Conservation (phyloP, 2,113 vertebrate genomes). For the Rhipidura dahli region DNA sequence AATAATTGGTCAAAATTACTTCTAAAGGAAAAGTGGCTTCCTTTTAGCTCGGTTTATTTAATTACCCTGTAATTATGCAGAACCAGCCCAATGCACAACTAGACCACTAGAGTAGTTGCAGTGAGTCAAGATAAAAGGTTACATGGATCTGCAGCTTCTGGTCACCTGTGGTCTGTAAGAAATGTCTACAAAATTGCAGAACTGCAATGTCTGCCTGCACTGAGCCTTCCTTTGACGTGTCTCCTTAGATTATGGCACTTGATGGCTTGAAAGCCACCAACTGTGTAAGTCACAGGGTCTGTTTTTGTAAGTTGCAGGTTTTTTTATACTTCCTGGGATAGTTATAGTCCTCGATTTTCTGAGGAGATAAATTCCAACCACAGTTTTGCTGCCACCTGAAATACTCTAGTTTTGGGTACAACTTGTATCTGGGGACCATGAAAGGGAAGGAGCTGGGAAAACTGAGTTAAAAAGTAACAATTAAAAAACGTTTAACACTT, state of each 20-base stretch:
- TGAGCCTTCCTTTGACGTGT: background rate
- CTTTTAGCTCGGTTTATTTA: background rate
- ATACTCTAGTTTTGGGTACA: background rate
- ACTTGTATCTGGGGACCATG: background rate
- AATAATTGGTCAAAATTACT: background rate
- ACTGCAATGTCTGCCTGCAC: background rate
- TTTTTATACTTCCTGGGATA: background rate
- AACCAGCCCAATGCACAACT: background rate
- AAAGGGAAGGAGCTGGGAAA: background rate
- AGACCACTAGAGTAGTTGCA: background rate
- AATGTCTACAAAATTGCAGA: accelerated
- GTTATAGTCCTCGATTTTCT: background rate
- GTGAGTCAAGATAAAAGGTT: background rate
- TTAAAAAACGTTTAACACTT: background rate
- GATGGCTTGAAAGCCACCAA: background rate
- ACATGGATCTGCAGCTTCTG: background rate
- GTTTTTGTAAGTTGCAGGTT: background rate
- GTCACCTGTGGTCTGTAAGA: background rate
- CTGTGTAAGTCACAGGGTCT: background rate
- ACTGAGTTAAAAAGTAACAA: background rate
- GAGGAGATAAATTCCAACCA: background rate
- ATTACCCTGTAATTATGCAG: background rate
- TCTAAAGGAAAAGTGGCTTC: background rate
- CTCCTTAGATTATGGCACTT: background rate
- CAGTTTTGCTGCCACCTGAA: background rate